Base-by-base conservation (phyloP, 2,888 invertebrate genomes). In the Drosophila tanythrix region DNA sequence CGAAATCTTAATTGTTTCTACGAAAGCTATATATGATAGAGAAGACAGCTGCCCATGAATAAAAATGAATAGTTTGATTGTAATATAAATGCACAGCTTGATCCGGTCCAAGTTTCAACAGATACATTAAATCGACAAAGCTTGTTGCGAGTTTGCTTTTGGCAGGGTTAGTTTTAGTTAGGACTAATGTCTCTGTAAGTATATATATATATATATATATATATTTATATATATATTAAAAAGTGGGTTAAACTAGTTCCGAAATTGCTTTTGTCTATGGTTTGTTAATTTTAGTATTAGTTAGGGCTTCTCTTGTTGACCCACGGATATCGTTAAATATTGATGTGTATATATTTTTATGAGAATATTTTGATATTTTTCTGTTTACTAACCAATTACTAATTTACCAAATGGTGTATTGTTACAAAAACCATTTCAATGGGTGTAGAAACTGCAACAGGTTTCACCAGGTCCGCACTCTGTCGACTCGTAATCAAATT, bases 241-340 rank as follows among this genome's bases (percentile, higher is more conserved):
- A 31, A 31, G 3, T 10, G 0, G 10, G 8, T 10, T 31, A 31
- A 53, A 61, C 35, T 35, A 13, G 50, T 46, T 55, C 53, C 13
- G 38, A 13, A 1, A 35, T 35, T 35, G 13, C 1, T 35, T 60
- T 70, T 64, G 31, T 29, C 21, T 78, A 55, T 2, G 21, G 29
- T 69, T 72, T 64, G 57, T 72, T 75, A 66, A 50, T 60, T 72
- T 76, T 51, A 51, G 50, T 27, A 55, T n/a, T 55, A 27, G 27
- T 64, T 57, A 31, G 43, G 52, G 48, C 21, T 21, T 13, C 7
- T 13, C 1, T 13, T 13, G 21, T 46, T 2, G 13, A 46, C 6
- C 1, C 13, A 13, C 13, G 21, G 21, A 13, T 3, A 13, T 43
- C 1, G 43, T 43, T 21, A 13, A 7, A 21, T 13, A 21, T 43